phyloP scores from a whole-genome alignment of 1,140 invertebrate genomes.

The Caerostris darwini region DNA sequence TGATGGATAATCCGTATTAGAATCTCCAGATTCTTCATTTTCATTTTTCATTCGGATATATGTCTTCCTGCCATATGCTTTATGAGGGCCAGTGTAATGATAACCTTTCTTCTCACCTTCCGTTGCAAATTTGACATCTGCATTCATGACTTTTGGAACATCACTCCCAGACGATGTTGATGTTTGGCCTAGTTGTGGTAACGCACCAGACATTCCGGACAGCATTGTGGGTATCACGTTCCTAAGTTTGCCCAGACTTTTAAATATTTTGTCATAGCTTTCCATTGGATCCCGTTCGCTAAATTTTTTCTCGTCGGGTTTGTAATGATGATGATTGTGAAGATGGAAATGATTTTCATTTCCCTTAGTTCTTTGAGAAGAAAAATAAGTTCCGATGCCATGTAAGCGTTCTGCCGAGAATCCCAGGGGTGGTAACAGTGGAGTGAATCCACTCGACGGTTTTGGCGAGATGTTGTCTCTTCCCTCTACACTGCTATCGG shows the following conservation, averaged over 20 bases:
- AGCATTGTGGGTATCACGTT: background rate
- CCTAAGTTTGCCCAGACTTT: constrained; percentile 44
- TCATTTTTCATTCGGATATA: constrained; percentile 41
- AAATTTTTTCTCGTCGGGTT: constrained; percentile 43
- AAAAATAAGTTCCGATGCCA: background rate
- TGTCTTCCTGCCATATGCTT: constrained; percentile 64
- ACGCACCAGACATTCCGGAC: background rate
- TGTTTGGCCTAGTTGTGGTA: background rate
- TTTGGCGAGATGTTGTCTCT: background rate
- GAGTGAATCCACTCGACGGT: background rate
- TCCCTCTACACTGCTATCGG: background rate
- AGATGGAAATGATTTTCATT: constrained; percentile 67
- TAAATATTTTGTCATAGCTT: background rate
- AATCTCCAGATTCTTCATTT: background rate
- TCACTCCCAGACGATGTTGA: background rate
- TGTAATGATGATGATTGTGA: constrained; percentile 57
- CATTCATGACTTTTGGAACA: background rate
- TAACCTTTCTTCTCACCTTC: constrained; percentile 20
- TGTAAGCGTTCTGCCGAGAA: constrained; percentile 51
- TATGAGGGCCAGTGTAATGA: constrained; percentile 66
- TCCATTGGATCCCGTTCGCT: background rate
- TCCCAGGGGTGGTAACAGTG: background rate
- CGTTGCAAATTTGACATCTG: background rate
- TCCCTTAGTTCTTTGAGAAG: background rate
- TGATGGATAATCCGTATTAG: background rate